Evolutionary conservation across 2,113 vertebrate species (phyloP).

Genomic region (Istiophorus platypterus): DNA sequence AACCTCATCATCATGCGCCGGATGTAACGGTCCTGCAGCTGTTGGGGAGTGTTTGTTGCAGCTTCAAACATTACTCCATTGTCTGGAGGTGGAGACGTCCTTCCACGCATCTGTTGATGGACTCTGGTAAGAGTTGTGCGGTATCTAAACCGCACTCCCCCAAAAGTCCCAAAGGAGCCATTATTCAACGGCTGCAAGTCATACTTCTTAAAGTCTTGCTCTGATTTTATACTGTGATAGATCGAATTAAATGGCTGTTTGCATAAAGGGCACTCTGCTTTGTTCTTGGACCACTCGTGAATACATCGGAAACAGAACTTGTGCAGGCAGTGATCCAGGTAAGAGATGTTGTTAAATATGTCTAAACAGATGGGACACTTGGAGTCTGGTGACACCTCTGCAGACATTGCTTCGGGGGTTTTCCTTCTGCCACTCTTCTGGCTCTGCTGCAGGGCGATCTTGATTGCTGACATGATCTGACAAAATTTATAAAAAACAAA

Average conservation of each 20-base stretch:
- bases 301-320: conserved; percentile 97
- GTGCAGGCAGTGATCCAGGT: conserved; percentile 92
- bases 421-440: conserved; percentile 76
- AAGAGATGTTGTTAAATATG: conserved; percentile 92
- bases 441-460: conserved; percentile 83
- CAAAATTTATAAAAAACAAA: background rate
- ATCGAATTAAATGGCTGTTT: conserved; percentile 96
- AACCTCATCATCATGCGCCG: conserved; percentile 87
- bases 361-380: conserved; percentile 99
- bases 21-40: conserved; percentile 81
- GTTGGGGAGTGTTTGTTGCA: conserved; percentile 58
- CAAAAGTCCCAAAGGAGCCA: conserved; percentile 87
- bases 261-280: conserved; percentile 96
- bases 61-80: conserved; percentile 90
- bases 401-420: conserved; percentile 77
- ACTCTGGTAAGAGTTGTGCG: conserved; percentile 90
- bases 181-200: conserved; percentile 85
- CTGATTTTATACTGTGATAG: conserved; percentile 93
- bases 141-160: conserved; percentile 90
- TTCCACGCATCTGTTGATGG: conserved; percentile 72
- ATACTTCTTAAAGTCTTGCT: conserved; percentile 93
- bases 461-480: conserved; percentile 87
- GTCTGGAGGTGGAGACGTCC: conserved; percentile 86
- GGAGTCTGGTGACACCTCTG: conserved; percentile 93
- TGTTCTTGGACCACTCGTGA: conserved; percentile 98